Conservation (phyloP, 2,113 vertebrate species). For the Anoplopoma fimbria region DNA sequence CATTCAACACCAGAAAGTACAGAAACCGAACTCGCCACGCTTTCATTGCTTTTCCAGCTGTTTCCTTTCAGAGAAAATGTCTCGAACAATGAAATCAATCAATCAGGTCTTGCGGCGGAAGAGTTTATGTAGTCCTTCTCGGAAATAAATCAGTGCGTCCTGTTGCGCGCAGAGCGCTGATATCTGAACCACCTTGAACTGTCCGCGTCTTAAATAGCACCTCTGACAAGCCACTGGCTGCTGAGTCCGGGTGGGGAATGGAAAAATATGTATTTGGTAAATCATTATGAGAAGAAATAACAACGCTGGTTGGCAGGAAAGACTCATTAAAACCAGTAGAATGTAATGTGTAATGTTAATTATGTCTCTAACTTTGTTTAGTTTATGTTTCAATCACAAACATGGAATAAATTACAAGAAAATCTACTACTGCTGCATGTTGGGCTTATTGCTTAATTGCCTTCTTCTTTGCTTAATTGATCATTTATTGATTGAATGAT, state of each 20-base stretch:
- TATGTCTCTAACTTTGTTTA: background rate
- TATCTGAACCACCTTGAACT: constrained; percentile 74
- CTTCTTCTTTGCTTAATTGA: background rate
- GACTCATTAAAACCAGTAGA: background rate
- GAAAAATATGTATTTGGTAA: constrained; percentile 56
- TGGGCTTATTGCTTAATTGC: background rate
- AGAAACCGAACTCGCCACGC: constrained; percentile 54
- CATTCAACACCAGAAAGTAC: constrained; percentile 71
- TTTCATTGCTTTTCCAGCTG: constrained; percentile 77
- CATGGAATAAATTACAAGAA: background rate
- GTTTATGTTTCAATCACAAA: background rate
- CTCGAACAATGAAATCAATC: background rate
- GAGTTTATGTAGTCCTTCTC: background rate
- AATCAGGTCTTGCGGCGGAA: background rate
- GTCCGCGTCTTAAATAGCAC: constrained; percentile 81
- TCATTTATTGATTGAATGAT: background rate
- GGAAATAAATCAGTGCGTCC: constrained; percentile 29
- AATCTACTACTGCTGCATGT: background rate
- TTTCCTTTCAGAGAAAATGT: constrained; percentile 27
- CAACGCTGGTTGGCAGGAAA: background rate
- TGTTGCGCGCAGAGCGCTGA: constrained; percentile 51
- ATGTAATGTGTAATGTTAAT: background rate
- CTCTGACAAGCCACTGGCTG: constrained; percentile 74
- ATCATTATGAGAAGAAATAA: constrained; percentile 59
- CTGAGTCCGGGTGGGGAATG: constrained; percentile 67